These are phyloP conservation scores for Stenichneumon culpator DNA, from an alignment of 2,888 invertebrate species.

Conservation along the genomic window DNA sequence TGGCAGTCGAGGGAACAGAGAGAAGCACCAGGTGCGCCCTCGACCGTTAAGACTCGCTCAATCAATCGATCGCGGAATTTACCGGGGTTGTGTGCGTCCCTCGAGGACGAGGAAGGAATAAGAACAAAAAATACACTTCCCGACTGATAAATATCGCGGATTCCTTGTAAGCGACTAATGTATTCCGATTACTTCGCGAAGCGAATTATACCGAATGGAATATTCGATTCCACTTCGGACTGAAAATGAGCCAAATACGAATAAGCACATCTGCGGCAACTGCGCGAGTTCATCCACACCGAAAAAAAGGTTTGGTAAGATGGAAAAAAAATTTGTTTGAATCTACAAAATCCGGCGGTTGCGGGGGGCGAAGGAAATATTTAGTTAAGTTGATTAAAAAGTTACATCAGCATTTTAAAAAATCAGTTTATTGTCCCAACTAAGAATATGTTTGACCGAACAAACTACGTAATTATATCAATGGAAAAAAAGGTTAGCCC, in stretches of 20 bases:
- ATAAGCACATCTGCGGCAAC: not conserved
- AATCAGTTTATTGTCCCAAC: no score
- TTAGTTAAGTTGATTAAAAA: no score
- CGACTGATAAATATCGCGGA: slow-evolving; percentile 45
- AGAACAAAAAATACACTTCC: slow-evolving; percentile 18
- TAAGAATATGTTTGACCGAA: no score
- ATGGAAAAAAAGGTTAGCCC: no score
- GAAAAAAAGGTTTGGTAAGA: no score
- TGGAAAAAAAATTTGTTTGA: no score
- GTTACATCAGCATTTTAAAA: no score
- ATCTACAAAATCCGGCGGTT: no score
- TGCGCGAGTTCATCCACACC: no score
- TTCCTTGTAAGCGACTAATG: slow-evolving; percentile 12
- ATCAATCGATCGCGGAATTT: slow-evolving; percentile 76
- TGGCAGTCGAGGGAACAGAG: slow-evolving; percentile 69
- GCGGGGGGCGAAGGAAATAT: no score
- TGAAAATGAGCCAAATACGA: not conserved
- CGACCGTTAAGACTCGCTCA: slow-evolving; percentile 77
- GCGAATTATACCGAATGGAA: slow-evolving; percentile 5
- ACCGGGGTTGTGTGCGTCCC: slow-evolving; percentile 24
- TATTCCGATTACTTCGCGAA: slow-evolving; percentile 20
- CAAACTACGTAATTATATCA: no score
- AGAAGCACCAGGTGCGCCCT: slow-evolving; percentile 78
- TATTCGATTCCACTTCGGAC: not conserved
- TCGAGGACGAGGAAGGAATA: slow-evolving; percentile 9